Evolutionary conservation across 2,113 vertebrate species (phyloP).

Genomic region (Ovis aries): DNA sequence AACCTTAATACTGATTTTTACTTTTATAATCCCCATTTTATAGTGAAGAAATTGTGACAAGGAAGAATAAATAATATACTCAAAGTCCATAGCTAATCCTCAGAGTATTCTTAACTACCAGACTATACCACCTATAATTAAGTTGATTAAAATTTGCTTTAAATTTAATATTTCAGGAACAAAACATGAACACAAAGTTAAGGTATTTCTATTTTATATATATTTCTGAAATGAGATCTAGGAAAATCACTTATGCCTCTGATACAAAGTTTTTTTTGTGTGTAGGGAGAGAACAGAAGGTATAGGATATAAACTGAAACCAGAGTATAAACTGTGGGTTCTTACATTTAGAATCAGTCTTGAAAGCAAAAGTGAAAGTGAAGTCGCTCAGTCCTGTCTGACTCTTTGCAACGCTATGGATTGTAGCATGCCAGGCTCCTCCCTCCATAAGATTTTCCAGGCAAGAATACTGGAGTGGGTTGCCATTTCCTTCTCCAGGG

Average conservation of each 20-base stretch:
- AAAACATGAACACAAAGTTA: not conserved
- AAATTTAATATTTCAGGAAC: not conserved
- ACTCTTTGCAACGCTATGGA: not conserved
- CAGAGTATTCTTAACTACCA: not conserved
- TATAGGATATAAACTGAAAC: not conserved
- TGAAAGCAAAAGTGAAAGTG: not conserved
- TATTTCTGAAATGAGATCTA: slow-evolving; percentile 4
- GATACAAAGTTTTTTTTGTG: not conserved
- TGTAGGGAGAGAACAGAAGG: not conserved
- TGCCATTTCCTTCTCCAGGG: not conserved
- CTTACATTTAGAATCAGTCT: not conserved
- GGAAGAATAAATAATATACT: not conserved
- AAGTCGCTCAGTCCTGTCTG: not conserved
- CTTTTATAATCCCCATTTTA: not conserved
- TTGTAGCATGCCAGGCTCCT: not conserved
- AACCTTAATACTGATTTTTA: not conserved
- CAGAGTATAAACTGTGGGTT: not conserved
- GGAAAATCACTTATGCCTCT: not conserved
- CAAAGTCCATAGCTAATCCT: not conserved
- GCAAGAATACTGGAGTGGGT: not conserved
- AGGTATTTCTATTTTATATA: not conserved
- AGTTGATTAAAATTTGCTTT: not conserved
- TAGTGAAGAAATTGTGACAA: not conserved
- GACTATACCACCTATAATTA: not conserved
- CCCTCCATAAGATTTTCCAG: not conserved